A percentile compares a stretch with the other conserved stretches of the same genome.
Evolutionary conservation across 2,797 vertebrate species (phyloP).

Genomic region (Poecilia velifera): DNA sequence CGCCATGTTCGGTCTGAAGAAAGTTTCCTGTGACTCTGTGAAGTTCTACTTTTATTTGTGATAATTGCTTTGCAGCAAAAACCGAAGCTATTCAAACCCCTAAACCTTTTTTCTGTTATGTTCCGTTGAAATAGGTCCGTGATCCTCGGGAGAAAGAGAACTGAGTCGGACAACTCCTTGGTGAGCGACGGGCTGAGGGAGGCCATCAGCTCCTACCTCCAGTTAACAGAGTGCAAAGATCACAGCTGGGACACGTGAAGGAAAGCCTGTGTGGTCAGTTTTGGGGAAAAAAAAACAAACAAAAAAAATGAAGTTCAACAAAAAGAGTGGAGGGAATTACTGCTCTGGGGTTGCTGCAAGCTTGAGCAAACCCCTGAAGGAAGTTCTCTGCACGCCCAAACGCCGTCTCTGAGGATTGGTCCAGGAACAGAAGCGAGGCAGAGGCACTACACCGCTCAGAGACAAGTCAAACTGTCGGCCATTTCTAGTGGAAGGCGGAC

Average conservation of each 20-base stretch:
- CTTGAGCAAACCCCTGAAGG: constrained; percentile 1
- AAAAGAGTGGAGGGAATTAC: not conserved
- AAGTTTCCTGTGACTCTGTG: not conserved
- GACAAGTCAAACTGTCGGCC: constrained; percentile 7
- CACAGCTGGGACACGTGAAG: constrained; percentile 72
- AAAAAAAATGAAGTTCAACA: constrained; percentile 45
- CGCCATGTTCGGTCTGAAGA: not conserved
- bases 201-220: constrained; percentile 87
- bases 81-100: not conserved
- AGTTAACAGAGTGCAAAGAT: constrained; percentile 78
- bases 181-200: constrained; percentile 89
- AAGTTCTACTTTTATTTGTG: not conserved
- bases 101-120: not conserved
- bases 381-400: not conserved
- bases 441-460: constrained; percentile 58
- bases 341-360: constrained; percentile 11
- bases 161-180: constrained; percentile 68
- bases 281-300: not conserved
- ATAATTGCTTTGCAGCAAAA: not conserved
- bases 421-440: not conserved
- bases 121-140: constrained; percentile 76
- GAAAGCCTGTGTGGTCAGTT: not conserved
- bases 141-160: constrained; percentile 71
- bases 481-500: not conserved
- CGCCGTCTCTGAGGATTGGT: not conserved